Conservation (phyloP, 2,797 vertebrate genomes). For the Pelobates cultripes region DNA sequence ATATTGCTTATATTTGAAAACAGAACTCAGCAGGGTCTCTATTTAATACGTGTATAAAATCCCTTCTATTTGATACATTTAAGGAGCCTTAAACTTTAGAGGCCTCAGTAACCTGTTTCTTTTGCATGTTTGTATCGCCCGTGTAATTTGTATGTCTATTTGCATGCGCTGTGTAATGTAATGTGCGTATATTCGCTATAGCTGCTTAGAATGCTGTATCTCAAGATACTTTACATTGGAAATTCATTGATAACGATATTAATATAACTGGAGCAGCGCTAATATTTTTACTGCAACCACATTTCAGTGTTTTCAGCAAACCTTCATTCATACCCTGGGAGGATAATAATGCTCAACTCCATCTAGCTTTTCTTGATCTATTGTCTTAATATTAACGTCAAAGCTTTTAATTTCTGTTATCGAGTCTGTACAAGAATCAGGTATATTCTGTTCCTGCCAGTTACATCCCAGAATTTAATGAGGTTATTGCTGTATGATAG, state of each 20-base stretch:
- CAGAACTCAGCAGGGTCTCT: too few relatives aligned
- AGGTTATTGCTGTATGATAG: neutral
- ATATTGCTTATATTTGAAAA: too few relatives aligned
- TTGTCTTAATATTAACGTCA: conserved; percentile 5
- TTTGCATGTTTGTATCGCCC: neutral
- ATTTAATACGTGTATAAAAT: too few relatives aligned
- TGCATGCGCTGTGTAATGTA: neutral
- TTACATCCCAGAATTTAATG: neutral
- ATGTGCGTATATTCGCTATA: neutral
- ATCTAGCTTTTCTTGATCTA: neutral
- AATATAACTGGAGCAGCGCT: neutral
- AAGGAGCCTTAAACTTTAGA: too few relatives aligned
- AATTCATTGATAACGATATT: neutral
- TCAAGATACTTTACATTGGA: neutral
- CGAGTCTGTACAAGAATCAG: neutral
- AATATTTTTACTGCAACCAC: neutral
- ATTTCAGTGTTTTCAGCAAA: neutral
- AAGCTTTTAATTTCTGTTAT: neutral
- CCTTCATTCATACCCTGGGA: neutral
- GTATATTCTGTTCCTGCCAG: neutral
- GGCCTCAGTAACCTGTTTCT: neutral
- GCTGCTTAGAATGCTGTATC: neutral
- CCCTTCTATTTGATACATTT: too few relatives aligned
- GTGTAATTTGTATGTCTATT: neutral
- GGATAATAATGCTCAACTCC: neutral